These are phyloP conservation scores for Aphrophora alni DNA, from an alignment of 2,888 invertebrate genomes.

Conservation along the genomic window DNA sequence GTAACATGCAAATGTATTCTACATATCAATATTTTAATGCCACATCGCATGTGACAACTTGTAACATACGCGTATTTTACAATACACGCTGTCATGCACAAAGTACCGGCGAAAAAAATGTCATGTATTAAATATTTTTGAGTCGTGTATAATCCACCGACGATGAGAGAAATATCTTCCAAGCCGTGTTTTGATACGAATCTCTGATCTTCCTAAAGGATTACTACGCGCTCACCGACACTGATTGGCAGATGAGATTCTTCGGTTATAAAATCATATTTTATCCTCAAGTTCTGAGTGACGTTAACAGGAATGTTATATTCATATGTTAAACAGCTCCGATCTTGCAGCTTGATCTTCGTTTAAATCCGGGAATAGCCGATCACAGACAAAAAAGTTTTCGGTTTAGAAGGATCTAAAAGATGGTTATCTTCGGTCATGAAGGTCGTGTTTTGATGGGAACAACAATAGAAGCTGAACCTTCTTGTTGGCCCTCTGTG, in stretches of 20 bases:
- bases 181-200: background rate
- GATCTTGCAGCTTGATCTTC: background rate
- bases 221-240: background rate
- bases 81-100: too few species aligned
- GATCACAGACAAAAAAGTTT: background rate
- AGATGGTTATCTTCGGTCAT: background rate
- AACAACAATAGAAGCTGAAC: background rate
- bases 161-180: too few species aligned
- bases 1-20: too few species aligned
- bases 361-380: background rate
- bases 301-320: background rate
- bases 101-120: too few species aligned
- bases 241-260: constrained; percentile 6
- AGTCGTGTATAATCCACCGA: too few species aligned
- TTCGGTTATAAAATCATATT: background rate
- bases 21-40: too few species aligned
- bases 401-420: background rate
- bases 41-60: too few species aligned
- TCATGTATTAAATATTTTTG: too few species aligned
- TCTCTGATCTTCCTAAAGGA: background rate
- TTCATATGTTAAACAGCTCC: background rate
- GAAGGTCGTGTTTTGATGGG: background rate
- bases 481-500: background rate
- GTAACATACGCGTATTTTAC: too few species aligned
- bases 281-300: background rate